These are phyloP conservation scores for Struthio camelus DNA, from an alignment of 2,113 vertebrate species.

Conservation along the genomic window DNA sequence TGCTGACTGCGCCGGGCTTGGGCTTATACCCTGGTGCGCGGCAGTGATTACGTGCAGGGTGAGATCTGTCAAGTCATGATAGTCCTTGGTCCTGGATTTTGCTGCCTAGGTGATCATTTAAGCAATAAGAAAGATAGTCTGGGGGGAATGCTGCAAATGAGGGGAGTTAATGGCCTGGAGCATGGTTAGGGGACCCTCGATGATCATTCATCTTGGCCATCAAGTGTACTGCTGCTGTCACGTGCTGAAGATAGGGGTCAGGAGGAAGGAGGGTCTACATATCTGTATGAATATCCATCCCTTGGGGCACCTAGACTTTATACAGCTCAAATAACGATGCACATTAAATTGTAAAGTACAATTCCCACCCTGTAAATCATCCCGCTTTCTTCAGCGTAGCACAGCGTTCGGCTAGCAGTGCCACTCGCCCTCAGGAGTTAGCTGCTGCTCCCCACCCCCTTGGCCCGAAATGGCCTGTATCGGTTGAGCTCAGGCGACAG, in stretches of 20 bases:
- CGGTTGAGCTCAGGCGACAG: no score
- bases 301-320: fast-evolving
- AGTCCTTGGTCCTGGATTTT: background rate
- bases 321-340: background rate
- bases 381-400: background rate
- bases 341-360: background rate
- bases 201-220: background rate
- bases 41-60: background rate
- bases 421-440: no score
- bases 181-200: background rate
- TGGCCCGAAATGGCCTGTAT: no score
- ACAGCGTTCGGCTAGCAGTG: fast-evolving
- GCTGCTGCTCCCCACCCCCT: no score
- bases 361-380: background rate
- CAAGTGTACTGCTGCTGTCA: background rate
- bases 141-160: background rate
- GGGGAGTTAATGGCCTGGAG: background rate
- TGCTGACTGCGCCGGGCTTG: background rate
- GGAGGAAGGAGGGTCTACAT: no score
- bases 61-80: background rate
- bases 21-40: background rate
- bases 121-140: background rate
- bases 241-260: background rate
- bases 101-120: background rate
- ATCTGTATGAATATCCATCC: no score